Evolutionary conservation across 2,888 invertebrate genomes (phyloP).

Genomic region (Tenthredo amoena): DNA sequence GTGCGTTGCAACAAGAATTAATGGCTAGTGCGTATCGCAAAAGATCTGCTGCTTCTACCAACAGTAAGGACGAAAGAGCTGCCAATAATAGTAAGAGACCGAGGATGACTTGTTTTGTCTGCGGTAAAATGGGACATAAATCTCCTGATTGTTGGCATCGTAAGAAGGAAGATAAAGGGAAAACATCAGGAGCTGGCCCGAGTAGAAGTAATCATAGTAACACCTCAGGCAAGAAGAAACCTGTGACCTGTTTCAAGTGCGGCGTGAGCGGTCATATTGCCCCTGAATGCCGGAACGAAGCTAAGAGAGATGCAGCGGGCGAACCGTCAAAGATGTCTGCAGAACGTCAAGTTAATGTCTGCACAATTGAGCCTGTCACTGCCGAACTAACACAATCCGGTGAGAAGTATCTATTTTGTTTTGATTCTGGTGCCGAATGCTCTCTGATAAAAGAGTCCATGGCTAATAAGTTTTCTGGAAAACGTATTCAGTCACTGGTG

Average conservation of each 20-base stretch:
- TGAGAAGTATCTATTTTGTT: conserved; percentile 42
- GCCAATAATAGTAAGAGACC: too few relatives aligned
- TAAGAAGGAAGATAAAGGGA: too few relatives aligned
- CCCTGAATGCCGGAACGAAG: not conserved
- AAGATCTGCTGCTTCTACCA: too few relatives aligned
- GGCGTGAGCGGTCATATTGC: not conserved
- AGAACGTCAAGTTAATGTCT: not conserved
- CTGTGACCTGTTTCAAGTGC: conserved; percentile 37
- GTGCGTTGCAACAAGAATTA: conserved; percentile 51
- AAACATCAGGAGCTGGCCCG: too few relatives aligned
- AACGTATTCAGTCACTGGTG: conserved; percentile 23
- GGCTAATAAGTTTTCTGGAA: conserved; percentile 49
- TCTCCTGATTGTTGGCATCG: too few relatives aligned
- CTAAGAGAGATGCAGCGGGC: not conserved
- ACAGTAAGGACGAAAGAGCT: too few relatives aligned
- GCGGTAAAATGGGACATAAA: too few relatives aligned
- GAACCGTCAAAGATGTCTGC: not conserved
- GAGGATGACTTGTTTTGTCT: too few relatives aligned
- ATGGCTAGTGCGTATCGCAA: too few relatives aligned
- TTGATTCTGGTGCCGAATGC: conserved; percentile 46
- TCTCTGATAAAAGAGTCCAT: conserved; percentile 6
- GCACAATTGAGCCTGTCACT: not conserved
- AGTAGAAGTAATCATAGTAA: too few relatives aligned
- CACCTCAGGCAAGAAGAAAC: too few relatives aligned
- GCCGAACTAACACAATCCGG: not conserved